Evolutionary conservation across 2,888 invertebrate species (phyloP).

Genomic region (Deladenus siricidicola): DNA sequence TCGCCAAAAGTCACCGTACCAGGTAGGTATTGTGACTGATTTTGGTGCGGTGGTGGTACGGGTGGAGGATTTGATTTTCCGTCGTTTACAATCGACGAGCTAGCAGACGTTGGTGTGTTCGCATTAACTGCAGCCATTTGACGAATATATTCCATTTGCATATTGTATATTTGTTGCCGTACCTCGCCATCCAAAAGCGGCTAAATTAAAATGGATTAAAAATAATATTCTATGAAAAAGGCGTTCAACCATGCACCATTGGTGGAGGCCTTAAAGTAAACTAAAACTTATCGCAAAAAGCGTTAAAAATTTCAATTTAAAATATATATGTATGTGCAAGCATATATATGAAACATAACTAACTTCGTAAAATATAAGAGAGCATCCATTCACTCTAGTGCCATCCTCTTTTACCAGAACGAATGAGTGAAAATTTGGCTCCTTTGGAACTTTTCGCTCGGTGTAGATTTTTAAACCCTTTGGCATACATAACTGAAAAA

Average conservation of each 20-base stretch:
- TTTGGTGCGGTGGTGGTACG: no score
- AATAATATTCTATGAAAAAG: no score
- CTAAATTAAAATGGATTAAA: constrained; percentile 15
- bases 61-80: not conserved
- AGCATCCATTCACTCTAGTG: constrained; percentile 83
- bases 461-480: constrained; percentile 87
- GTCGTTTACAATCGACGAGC: not conserved
- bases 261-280: no score
- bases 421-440: constrained; percentile 75
- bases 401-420: constrained; percentile 95
- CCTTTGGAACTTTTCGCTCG: constrained; percentile 69
- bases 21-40: constrained; percentile 31
- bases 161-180: constrained; percentile 86
- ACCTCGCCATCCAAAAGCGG: constrained; percentile 81
- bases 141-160: constrained; percentile 65
- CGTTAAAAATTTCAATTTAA: no score
- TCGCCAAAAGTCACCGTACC: constrained; percentile 43
- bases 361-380: constrained; percentile 85
- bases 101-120: not conserved
- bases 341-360: no score
- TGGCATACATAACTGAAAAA: constrained; percentile 77
- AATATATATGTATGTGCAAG: no score
- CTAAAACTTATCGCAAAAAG: no score
- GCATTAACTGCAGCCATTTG: constrained; percentile 32
- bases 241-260: no score